phyloP scores from a whole-genome alignment of 2,113 vertebrate genomes.

The Lepus timidus region DNA sequence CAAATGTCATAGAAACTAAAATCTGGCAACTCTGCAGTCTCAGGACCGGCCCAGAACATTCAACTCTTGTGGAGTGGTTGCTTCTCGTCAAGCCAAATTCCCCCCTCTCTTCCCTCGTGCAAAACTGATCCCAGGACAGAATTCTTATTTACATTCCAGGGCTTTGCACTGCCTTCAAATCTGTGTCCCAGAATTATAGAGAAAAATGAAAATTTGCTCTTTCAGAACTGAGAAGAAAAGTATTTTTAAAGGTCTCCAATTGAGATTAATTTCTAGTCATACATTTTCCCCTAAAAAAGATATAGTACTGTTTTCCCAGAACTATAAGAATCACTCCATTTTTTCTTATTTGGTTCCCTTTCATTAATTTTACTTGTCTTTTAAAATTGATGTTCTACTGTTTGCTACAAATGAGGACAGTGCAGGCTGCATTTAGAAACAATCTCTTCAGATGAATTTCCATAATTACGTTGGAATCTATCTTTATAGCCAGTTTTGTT shows the following conservation, averaged over 20 bases:
- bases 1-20: slow-evolving; percentile 74
- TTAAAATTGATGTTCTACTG: slow-evolving; percentile 79
- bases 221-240: slow-evolving; percentile 72
- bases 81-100: slow-evolving; percentile 45
- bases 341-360: slow-evolving; percentile 81
- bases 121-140: background rate
- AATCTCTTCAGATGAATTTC: slow-evolving; percentile 83
- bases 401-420: slow-evolving; percentile 83
- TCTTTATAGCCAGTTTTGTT: slow-evolving; percentile 89
- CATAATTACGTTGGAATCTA: slow-evolving; percentile 85
- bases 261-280: slow-evolving; percentile 80
- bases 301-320: slow-evolving; percentile 74
- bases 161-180: slow-evolving; percentile 72
- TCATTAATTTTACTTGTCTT: slow-evolving; percentile 86
- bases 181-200: slow-evolving; percentile 62
- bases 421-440: slow-evolving; percentile 84
- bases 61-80: background rate
- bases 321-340: slow-evolving; percentile 75
- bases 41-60: slow-evolving; percentile 21
- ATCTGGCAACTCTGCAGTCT: slow-evolving; percentile 48
- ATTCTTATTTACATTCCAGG: slow-evolving; percentile 68
- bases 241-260: slow-evolving; percentile 73
- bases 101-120: background rate
- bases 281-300: slow-evolving; percentile 73
- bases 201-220: slow-evolving; percentile 71